These are phyloP conservation scores for Limnephilus rhombicus DNA, from an alignment of 2,888 invertebrate species.

Conservation along the genomic window DNA sequence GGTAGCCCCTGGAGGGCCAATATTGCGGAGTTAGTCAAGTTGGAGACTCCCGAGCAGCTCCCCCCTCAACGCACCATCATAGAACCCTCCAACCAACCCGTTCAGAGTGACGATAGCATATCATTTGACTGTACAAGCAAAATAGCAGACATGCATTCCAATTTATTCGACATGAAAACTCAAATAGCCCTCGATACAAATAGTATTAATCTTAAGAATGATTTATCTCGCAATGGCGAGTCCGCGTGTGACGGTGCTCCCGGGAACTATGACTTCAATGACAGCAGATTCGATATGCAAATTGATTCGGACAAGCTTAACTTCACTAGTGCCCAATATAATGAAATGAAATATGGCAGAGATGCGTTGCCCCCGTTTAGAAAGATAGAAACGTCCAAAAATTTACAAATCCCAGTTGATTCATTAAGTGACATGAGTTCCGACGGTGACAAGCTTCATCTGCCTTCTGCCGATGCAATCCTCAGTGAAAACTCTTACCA, in stretches of 20 bases:
- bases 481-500: conserved; percentile 54
- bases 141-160: conserved; percentile 55
- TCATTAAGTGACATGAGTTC: conserved; percentile 61
- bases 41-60: conserved; percentile 58
- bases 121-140: conserved; percentile 60
- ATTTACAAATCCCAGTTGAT: conserved; percentile 58
- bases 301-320: conserved; percentile 63
- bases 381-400: conserved; percentile 63
- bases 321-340: conserved; percentile 60
- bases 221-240: conserved; percentile 42
- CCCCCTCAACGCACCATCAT: conserved; percentile 50
- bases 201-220: conserved; percentile 54
- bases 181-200: conserved; percentile 48
- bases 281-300: conserved; percentile 62
- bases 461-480: conserved; percentile 56
- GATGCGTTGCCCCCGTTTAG: conserved; percentile 63
- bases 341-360: conserved; percentile 62
- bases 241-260: conserved; percentile 39
- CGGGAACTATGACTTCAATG: conserved; percentile 61
- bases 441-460: conserved; percentile 61
- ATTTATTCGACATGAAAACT: conserved; percentile 60
- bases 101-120: conserved; percentile 54
- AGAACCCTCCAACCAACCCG: conserved; percentile 53
- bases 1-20: conserved; percentile 60
- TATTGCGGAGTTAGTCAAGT: conserved; percentile 50